Evolutionary conservation across 2,797 vertebrate species (phyloP).

Genomic region (Botia kubotai): DNA sequence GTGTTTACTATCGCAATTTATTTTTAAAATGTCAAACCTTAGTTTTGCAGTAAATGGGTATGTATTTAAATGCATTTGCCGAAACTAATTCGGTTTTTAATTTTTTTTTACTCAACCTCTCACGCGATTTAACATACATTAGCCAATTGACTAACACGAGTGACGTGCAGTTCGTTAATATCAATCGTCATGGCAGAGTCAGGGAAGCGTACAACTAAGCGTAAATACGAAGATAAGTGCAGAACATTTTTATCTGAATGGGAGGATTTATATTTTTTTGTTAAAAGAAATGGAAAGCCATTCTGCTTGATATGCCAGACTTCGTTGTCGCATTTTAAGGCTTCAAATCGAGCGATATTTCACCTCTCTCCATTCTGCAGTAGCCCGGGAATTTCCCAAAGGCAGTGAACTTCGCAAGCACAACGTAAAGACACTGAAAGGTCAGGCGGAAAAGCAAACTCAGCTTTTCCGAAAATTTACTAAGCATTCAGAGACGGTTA

Average conservation of each 20-base stretch:
- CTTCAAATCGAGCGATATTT: constrained; percentile 1
- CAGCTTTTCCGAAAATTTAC: neutral
- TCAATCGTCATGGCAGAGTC: neutral
- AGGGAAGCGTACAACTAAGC: neutral
- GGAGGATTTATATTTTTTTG: constrained; percentile 35
- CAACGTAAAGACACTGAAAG: constrained; percentile 15
- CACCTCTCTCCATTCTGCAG: constrained; percentile 16
- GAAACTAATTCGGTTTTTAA: neutral
- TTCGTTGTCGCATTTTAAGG: neutral
- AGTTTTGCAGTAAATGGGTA: too few relatives aligned
- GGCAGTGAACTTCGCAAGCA: constrained; percentile 34
- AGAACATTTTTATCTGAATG: constrained; percentile 32
- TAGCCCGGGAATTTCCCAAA: constrained; percentile 34
- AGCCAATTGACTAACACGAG: neutral
- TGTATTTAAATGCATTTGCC: too few relatives aligned
- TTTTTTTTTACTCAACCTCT: neutral
- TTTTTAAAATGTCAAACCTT: too few relatives aligned
- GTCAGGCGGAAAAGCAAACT: constrained; percentile 25
- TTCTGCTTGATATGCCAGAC: constrained; percentile 31
- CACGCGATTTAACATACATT: neutral
- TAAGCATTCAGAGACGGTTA: constrained; percentile 20
- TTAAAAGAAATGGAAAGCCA: constrained; percentile 23
- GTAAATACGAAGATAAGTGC: constrained; percentile 15
- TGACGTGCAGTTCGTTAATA: neutral
- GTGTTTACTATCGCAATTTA: too few relatives aligned